Base-by-base conservation (phyloP, 2,113 vertebrate species). In the Illadopsis cleaveri region DNA sequence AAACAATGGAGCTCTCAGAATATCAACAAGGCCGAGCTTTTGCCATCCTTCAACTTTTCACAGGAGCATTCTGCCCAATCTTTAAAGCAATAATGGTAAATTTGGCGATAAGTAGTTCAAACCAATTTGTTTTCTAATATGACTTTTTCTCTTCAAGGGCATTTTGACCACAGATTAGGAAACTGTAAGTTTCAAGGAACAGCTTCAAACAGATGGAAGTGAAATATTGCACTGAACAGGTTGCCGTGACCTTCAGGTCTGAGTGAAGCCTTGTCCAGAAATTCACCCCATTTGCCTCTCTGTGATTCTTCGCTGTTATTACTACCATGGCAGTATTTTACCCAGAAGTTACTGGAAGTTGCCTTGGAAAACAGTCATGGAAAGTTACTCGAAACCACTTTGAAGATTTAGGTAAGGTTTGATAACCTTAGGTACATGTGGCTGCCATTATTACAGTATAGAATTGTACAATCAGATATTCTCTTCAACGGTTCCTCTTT, bases 121-220 rank as follows among this genome's bases (percentile, higher is more conserved):
- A 81, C 48, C 47, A 81, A 75, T 51, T 93, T 90, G 28, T 44
- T 92, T 89, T 82, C 45, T 77, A 56, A 31, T 66, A 60, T 0
- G 5, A 16, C 35, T 79, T 90, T 71, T 72, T 80, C 33, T 71
- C 53, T 78, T 79, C 28, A 16, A 69, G 81, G 89, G 22, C 83
- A 79, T 81, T 94, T 91, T 96, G 86, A 95, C 86, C 89, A 68
- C 50, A 61, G 31, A 75, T 68, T 21, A 92, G 73, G 44, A 84
- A 60, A 86, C 40, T 38, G 15, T 35, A 54, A 42, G 19, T 79
- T 94, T 87, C n/a, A 66, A 89, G 53, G 65, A 86, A 44, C 14
- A 79, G 51, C 40, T 78, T 92, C 57, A 79, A 89, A 45, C 8
- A 79, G 45, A 57, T 53, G n/a, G 35, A 64, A 92, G 27, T 0